phyloP scores from a whole-genome alignment of 2,888 invertebrate genomes.

The Furcula furcula region DNA sequence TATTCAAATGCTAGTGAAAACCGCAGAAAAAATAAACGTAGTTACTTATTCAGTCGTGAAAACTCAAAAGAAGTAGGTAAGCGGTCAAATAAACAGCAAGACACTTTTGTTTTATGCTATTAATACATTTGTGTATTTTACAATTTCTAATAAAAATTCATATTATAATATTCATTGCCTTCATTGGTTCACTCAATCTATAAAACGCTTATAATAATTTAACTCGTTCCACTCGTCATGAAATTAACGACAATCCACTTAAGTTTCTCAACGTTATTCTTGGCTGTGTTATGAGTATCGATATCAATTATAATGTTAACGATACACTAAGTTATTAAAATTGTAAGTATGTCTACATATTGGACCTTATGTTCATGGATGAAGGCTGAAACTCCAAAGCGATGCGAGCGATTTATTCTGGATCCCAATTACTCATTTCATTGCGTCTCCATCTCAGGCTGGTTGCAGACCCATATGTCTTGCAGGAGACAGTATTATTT shows the following conservation, averaged over 20 bases:
- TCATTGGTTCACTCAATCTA: background rate
- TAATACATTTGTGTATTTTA: too few relatives aligned
- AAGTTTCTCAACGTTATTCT: slow-evolving; percentile 19
- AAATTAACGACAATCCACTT: slow-evolving; percentile 15
- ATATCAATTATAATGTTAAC: slow-evolving; percentile 30
- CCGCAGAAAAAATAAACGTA: too few relatives aligned
- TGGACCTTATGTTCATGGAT: background rate
- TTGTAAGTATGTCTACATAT: background rate
- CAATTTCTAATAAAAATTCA: too few relatives aligned
- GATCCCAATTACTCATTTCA: slow-evolving; percentile 64
- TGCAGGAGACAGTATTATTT: slow-evolving; percentile 63
- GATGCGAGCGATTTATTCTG: slow-evolving; percentile 36
- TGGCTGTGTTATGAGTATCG: slow-evolving; percentile 7
- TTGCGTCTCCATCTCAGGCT: slow-evolving; percentile 44
- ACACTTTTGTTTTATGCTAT: too few relatives aligned
- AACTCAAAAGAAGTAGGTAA: too few relatives aligned
- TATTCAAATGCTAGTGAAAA: too few relatives aligned
- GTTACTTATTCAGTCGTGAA: too few relatives aligned
- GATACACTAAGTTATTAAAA: slow-evolving; percentile 16
- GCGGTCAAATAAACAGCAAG: too few relatives aligned
- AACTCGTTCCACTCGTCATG: background rate
- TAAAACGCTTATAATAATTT: background rate
- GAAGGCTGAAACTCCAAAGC: slow-evolving; percentile 1
- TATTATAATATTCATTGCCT: too few relatives aligned
- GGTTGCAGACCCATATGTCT: slow-evolving; percentile 56